These are phyloP conservation scores for Paramormyrops hopkinsi DNA, from an alignment of 2,797 vertebrate genomes.

Conservation along the genomic window DNA sequence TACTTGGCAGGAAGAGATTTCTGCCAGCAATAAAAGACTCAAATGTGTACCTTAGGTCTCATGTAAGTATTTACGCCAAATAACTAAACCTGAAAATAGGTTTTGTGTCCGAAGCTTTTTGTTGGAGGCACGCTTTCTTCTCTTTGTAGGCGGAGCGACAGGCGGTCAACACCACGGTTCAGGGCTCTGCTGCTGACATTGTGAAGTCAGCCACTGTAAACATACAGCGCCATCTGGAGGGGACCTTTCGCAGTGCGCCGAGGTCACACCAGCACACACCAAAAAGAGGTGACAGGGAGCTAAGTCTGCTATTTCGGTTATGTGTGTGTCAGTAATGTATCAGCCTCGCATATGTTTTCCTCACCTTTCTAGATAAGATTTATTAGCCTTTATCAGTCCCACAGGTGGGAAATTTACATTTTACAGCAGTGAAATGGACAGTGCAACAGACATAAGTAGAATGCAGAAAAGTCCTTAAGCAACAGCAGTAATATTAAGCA, in stretches of 20 bases:
- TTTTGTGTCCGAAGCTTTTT: neutral
- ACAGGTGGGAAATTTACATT: neutral
- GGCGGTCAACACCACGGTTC: constrained; percentile 90
- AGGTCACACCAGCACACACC: constrained; percentile 72
- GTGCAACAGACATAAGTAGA: neutral
- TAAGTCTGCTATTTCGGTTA: neutral
- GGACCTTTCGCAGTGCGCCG: constrained; percentile 57
- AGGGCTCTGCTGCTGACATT: constrained; percentile 93
- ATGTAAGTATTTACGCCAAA: constrained; percentile 59
- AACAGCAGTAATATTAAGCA: neutral
- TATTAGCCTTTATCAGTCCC: neutral
- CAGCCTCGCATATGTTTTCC: neutral
- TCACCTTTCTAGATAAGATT: neutral
- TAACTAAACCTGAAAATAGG: neutral
- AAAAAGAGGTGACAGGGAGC: constrained; percentile 39
- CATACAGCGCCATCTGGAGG: constrained; percentile 74
- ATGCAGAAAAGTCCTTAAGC: neutral
- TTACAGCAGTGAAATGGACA: neutral
- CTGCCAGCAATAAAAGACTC: constrained; percentile 80
- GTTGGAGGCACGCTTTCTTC: neutral
- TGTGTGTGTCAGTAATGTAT: neutral
- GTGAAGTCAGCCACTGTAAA: constrained; percentile 92
- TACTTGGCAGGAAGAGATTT: constrained; percentile 85
- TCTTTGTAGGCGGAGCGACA: constrained; percentile 82
- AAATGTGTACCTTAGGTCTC: constrained; percentile 77